Base-by-base conservation (phyloP, 2,888 invertebrate genomes). In the Melinopterus prodromus region DNA sequence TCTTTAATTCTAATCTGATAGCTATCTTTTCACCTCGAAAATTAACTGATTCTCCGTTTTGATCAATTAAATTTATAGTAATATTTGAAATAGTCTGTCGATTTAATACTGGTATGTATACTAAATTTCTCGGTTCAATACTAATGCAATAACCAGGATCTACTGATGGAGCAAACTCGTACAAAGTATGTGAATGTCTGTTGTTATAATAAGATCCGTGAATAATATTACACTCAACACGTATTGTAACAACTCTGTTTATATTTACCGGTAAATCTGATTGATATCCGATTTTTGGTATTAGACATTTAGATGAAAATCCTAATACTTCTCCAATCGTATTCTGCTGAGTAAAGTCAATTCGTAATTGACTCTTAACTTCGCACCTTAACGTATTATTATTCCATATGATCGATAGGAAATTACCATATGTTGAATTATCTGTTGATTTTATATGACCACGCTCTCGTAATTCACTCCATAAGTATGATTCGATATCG, bases 71-170 rank as follows among this genome's bases (percentile, higher is more conserved):
- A 3, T 71, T 77, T 6, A 82, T 16, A 0, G 81, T 80, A n/a
- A 81, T 81, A 71, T 77, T 77, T 53, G 53, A 53, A 53, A 53
- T 7, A 12, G 15, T 79, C 78, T 9, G 79, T 80, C 14, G 37
- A 9, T n/a, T 16, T 38, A 71, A 16, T 79, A 37, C 53, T 6
- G 80, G 81, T 69, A 81, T 37, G 71, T 81, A 80, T 9, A 81
- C 16, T 12, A 86, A 83, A 82, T 85, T 86, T 80, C 77, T 81
- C 5, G 87, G 87, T n/a, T 84, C 84, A 81, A 87, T 87, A 76
- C 86, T 83, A 69, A 88, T 85, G 84, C 86, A 86, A 86, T 85
- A 88, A 7, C 88, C 88, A 16, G 87, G 86, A 16, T 84, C 83
- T 14, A 86, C 85, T 69, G 82, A 81, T 5, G 86, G 85, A 15